These are phyloP conservation scores for Drosophila subpulchrella DNA, from an alignment of 1,140 invertebrate species.

Conservation along the genomic window DNA sequence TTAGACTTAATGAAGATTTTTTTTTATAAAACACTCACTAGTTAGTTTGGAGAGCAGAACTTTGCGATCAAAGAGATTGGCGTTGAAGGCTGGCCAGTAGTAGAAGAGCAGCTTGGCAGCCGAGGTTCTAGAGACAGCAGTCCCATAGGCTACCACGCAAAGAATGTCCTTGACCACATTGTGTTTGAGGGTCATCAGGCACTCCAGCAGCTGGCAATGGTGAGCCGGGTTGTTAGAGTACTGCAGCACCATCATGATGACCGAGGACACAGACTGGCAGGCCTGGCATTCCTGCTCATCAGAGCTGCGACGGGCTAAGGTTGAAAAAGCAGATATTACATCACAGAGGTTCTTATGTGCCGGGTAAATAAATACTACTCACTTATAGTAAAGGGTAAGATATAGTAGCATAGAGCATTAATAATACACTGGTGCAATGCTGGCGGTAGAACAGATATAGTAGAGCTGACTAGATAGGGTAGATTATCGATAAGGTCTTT, in stretches of 20 bases:
- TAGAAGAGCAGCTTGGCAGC: slow-evolving; percentile 98
- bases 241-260: slow-evolving; percentile 99
- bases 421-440: slow-evolving; percentile 97
- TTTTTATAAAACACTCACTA: slow-evolving; percentile 86
- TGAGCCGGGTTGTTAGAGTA: slow-evolving; percentile 96
- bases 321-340: not conserved
- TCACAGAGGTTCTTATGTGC: not conserved
- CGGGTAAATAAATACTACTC: slow-evolving; percentile 77
- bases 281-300: slow-evolving; percentile 93
- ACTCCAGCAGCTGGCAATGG: slow-evolving; percentile 97
- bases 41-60: slow-evolving; percentile 95
- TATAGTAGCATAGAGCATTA: slow-evolving; percentile 97
- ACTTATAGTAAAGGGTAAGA: slow-evolving; percentile 98
- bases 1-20: no score
- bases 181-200: slow-evolving; percentile 95
- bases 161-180: slow-evolving; percentile 96
- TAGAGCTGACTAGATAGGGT: slow-evolving; percentile 96
- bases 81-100: slow-evolving; percentile 99
- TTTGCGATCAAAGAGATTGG: slow-evolving; percentile 95
- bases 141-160: slow-evolving; percentile 98
- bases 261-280: slow-evolving; percentile 95
- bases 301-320: slow-evolving; percentile 87
- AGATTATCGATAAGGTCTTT: slow-evolving; percentile 97
- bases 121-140: slow-evolving; percentile 94
- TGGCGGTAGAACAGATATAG: slow-evolving; percentile 95